Evolutionary conservation across 2,113 vertebrate genomes (phyloP).

Genomic region (Polypterus bichir): DNA sequence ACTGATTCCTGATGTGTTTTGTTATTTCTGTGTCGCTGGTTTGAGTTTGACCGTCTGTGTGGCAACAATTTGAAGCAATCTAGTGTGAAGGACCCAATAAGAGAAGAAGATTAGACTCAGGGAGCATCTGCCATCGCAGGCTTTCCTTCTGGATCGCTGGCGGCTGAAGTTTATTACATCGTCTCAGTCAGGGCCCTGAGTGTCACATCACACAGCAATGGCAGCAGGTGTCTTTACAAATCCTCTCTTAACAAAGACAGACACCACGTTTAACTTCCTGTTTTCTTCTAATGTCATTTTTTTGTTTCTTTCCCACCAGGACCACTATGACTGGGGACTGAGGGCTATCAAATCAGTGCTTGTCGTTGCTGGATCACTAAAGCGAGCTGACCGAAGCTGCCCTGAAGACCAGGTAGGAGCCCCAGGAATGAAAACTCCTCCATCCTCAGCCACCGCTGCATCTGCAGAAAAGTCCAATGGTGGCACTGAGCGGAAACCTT

Average conservation of each 20-base stretch:
- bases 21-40: too few relatives aligned
- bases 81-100: too few relatives aligned
- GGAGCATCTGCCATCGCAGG: too few relatives aligned
- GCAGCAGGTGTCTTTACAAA: constrained; percentile 32
- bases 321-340: constrained; percentile 18
- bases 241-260: constrained; percentile 18
- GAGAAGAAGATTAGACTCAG: too few relatives aligned
- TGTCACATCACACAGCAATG: constrained; percentile 24
- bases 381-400: constrained; percentile 21
- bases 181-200: neutral
- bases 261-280: neutral
- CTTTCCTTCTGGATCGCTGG: too few relatives aligned
- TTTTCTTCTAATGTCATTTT: neutral
- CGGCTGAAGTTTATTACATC: too few relatives aligned
- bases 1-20: too few relatives aligned
- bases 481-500: neutral
- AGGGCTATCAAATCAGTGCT: constrained; percentile 22
- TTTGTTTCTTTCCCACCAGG: constrained; percentile 7
- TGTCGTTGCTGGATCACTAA: constrained; percentile 19
- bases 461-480: too few relatives aligned
- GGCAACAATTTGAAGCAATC: too few relatives aligned
- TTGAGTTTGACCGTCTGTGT: too few relatives aligned
- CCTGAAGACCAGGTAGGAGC: constrained; percentile 18
- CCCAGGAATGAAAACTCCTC: too few relatives aligned
- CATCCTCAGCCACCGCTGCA: too few relatives aligned